Percentiles rank a stretch among this genome's conserved stretches.
Evolutionary conservation across 2,113 vertebrate species (phyloP).

Genomic region (Neotoma lepida): DNA sequence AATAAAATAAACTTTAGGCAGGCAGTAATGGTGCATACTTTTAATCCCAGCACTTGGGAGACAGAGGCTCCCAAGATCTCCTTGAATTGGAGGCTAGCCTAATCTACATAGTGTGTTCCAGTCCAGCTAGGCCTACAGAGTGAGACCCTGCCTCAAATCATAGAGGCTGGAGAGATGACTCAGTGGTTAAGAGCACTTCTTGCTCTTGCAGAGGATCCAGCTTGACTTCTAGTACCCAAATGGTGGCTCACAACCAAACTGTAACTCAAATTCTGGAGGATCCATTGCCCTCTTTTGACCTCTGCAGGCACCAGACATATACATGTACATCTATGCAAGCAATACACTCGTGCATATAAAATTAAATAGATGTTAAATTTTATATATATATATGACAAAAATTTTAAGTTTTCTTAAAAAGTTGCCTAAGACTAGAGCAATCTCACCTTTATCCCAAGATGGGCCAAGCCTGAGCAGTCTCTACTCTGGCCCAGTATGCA

Average conservation of each 20-base stretch:
- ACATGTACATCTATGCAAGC: not conserved
- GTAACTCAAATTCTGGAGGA: not conserved
- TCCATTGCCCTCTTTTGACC: not conserved
- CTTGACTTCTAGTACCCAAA: not conserved
- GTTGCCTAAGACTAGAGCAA: not conserved
- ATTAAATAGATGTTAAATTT: not conserved
- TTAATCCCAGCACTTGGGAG: too few species aligned
- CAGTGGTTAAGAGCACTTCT: not conserved
- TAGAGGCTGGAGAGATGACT: not conserved
- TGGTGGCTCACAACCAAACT: not conserved
- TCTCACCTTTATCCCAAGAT: not conserved
- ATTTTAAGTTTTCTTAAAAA: not conserved
- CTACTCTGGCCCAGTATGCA: not conserved
- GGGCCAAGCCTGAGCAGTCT: not conserved
- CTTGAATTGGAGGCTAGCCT: not conserved
- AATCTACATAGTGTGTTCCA: not conserved
- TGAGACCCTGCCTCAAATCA: not conserved
- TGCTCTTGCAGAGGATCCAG: not conserved
- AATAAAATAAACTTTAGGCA: not conserved
- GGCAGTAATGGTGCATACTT: not conserved
- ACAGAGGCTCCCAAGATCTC: not conserved
- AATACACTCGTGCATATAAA: not conserved
- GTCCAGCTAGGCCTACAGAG: not conserved
- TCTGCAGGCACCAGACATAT: not conserved
- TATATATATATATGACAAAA: not conserved